Conservation (phyloP, 2,888 invertebrate genomes). For the Ceratothoa steindachneri region DNA sequence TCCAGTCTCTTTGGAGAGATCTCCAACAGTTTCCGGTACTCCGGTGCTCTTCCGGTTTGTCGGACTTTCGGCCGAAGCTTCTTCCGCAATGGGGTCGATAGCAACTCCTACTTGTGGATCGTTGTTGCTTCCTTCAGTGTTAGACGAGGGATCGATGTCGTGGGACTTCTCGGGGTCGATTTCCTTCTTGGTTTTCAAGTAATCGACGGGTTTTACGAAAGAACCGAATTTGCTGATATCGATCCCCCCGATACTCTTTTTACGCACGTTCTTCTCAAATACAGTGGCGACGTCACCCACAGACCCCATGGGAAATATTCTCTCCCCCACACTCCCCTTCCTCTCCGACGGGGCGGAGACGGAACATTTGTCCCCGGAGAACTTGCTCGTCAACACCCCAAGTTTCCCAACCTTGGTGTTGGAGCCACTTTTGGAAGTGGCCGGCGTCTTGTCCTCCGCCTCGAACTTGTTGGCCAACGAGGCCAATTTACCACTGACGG, state of each 20-base stretch:
- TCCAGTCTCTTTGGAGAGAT: no score
- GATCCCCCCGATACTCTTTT: conserved; percentile 31
- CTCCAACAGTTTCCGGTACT: no score
- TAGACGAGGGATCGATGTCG: not conserved
- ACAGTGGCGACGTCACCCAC: conserved; percentile 11
- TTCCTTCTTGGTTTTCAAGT: not conserved
- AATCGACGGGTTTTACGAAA: conserved; percentile 4
- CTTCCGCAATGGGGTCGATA: not conserved
- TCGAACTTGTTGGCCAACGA: conserved; percentile 19
- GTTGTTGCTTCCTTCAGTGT: not conserved
- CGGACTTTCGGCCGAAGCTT: not conserved
- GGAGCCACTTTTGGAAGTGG: not conserved
- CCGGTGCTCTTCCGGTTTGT: not conserved
- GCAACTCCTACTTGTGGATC: no score
- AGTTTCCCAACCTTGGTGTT: not conserved
- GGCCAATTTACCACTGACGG: conserved; percentile 4
- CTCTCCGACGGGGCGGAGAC: not conserved
- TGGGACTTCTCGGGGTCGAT: no score
- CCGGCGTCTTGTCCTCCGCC: conserved; percentile 11
- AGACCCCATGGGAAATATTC: not conserved
- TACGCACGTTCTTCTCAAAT: conserved; percentile 11
- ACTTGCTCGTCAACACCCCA: not conserved
- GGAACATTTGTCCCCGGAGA: not conserved
- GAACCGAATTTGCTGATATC: conserved; percentile 35
- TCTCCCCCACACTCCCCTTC: not conserved